Percentiles rank a stretch among this genome's conserved stretches.
These are phyloP conservation scores for Steatornis caripensis DNA, from an alignment of 2,113 vertebrate species.

Conservation along the genomic window DNA sequence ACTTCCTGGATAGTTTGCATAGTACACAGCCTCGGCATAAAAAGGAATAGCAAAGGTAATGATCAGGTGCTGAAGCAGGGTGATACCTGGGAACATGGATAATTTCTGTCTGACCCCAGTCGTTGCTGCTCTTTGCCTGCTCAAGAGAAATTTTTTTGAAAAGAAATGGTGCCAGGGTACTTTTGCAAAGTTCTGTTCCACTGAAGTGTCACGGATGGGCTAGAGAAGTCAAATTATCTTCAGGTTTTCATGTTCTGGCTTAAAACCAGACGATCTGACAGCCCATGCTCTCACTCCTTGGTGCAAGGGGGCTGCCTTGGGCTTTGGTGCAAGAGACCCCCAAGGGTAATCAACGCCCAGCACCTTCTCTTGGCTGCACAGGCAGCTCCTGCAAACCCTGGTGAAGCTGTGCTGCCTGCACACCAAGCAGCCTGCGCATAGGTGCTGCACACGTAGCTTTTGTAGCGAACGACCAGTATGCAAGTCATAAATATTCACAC, in stretches of 20 bases:
- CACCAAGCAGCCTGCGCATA: too few relatives aligned
- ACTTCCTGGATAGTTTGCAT: not conserved
- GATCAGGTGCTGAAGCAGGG: not conserved
- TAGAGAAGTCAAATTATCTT: not conserved
- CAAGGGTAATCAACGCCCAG: not conserved
- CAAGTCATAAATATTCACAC: rapidly evolving
- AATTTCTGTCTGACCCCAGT: not conserved
- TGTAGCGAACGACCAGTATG: rapidly evolving
- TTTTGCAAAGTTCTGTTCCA: not conserved
- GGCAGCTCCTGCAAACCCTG: not conserved
- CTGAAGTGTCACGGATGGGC: not conserved
- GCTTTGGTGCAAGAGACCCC: not conserved
- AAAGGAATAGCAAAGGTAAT: not conserved
- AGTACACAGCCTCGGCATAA: rapidly evolving
- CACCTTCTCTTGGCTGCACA: rapidly evolving
- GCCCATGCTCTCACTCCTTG: too few relatives aligned
- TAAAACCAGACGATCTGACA: not conserved
- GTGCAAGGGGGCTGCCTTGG: not conserved
- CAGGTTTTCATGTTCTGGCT: not conserved
- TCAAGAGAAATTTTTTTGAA: not conserved
- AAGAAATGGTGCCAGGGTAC: not conserved
- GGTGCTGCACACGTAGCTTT: not conserved
- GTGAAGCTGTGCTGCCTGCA: not conserved
- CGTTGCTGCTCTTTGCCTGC: not conserved
- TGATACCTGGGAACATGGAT: not conserved